Evolutionary conservation across 1,140 invertebrate genomes (phyloP).

Genomic region (Samia ricini): DNA sequence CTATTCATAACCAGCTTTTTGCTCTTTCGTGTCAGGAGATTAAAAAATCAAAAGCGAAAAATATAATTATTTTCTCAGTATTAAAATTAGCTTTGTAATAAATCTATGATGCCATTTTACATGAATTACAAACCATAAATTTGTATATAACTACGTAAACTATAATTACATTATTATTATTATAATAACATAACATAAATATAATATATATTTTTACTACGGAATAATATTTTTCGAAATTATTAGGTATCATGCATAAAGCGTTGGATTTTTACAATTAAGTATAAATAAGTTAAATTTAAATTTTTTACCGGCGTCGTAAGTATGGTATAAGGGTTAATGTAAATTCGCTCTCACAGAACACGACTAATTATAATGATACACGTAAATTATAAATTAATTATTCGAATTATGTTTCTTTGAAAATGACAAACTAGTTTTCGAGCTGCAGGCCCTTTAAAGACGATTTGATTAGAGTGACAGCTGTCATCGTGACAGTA

Average conservation of each 20-base stretch:
- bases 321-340: too few relatives aligned
- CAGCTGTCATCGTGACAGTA: too few relatives aligned
- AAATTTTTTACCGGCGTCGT: background rate
- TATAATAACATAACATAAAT: background rate
- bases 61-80: conserved; percentile 53
- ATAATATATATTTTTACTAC: conserved; percentile 22
- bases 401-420: too few relatives aligned
- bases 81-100: conserved; percentile 58
- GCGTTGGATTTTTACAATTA: background rate
- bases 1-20: too few relatives aligned
- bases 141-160: conserved; percentile 12
- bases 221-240: conserved; percentile 21
- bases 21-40: conserved; percentile 11
- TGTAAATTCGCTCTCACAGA: too few relatives aligned
- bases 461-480: too few relatives aligned
- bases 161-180: background rate
- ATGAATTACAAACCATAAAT: conserved; percentile 20
- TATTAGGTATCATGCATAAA: conserved; percentile 15
- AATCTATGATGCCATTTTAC: conserved; percentile 60
- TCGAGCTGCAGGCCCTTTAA: too few relatives aligned
- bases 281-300: background rate
- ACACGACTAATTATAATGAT: too few relatives aligned
- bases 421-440: too few relatives aligned
- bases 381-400: too few relatives aligned
- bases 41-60: conserved; percentile 4